Base-by-base conservation (phyloP, 37 sponge, comb jelly and placozoan genomes). In the Agelas oroides region DNA sequence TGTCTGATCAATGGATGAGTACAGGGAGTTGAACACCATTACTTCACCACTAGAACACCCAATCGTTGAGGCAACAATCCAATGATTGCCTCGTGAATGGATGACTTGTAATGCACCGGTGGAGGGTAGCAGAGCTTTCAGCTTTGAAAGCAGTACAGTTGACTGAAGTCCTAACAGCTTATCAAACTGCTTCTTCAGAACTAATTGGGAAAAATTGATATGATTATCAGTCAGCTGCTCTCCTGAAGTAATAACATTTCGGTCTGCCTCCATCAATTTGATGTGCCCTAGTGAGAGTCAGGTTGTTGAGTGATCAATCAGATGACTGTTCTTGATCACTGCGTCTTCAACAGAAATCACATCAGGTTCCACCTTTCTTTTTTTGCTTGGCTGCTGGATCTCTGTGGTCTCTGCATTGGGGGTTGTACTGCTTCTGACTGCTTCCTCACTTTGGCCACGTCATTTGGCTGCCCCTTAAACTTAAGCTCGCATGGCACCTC, bases 151-250 rank as follows among this genome's bases (percentile, higher is more conserved):
- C 2, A 25, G 25, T 8, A 30, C 2, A 30, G 65, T 63, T 2
- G 25, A 63, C 46, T 46, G 46, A 1, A 78, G 80, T 41, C 80
- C 79, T 35, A 27, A 25, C 30, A 77, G 23, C 30, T 36, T 41
- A n/a, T 55, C 55, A 34, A 58, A 39, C 18, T 77, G 53, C 60
- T 78, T 68, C 17, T 53, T 77, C 16, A 85, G 70, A 14, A 86
- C 73, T 68, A 33, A 8, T 77, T 86, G 86, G n/a, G 86, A 71
- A 77, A 77, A 86, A 41, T 75, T 70, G 46, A 86, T 86, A 38
- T 86, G 71, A 25, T 35, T 77, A 63, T 86, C 86, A 71, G 59
- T 56, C 25, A 86, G 54, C 24, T 54, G 23, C 21, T 66, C 70
- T 13, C 86, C 77, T 18, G 77, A 33, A 16, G 71, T 61, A 23